Percentiles rank a stretch among this genome's conserved stretches.
These are phyloP conservation scores for Clarias pachynema DNA, from an alignment of 2,797 vertebrate species.

Conservation along the genomic window DNA sequence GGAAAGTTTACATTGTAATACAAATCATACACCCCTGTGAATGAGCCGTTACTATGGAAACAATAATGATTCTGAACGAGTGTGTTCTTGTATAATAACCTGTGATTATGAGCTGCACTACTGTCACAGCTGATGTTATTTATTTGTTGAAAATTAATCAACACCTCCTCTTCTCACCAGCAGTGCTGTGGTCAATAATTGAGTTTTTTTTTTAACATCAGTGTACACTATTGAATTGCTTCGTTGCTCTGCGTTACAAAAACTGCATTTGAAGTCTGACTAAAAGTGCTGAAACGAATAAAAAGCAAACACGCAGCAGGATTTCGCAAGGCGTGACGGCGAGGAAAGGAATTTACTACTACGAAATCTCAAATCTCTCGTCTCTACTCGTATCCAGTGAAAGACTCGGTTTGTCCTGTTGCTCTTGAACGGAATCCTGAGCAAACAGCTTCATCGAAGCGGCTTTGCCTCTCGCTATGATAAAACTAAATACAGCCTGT, in stretches of 20 bases:
- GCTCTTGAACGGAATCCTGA: conserved; percentile 30
- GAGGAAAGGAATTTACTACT: conserved; percentile 33
- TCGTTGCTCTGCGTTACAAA: not conserved
- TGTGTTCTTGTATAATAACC: not conserved
- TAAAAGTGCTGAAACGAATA: conserved; percentile 17
- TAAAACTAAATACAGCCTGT: conserved; percentile 72
- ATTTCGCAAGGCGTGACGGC: not conserved
- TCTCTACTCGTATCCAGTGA: not conserved
- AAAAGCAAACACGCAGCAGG: conserved; percentile 14
- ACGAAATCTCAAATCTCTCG: conserved; percentile 16
- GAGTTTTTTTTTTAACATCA: not conserved
- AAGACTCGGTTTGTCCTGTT: not conserved
- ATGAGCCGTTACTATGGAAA: not conserved
- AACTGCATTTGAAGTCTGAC: not conserved
- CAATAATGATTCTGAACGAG: not conserved
- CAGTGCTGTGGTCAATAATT: not conserved
- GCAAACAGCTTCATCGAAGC: conserved; percentile 44
- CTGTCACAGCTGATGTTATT: not conserved
- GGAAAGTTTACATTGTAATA: not conserved
- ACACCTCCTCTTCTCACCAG: not conserved
- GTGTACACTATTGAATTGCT: not conserved
- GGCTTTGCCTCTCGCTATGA: conserved; percentile 64
- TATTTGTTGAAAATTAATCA: not conserved
- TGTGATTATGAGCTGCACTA: not conserved
- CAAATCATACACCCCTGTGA: not conserved